Conservation (phyloP, 2,797 vertebrate genomes). For the Anniella stebbinsi region DNA sequence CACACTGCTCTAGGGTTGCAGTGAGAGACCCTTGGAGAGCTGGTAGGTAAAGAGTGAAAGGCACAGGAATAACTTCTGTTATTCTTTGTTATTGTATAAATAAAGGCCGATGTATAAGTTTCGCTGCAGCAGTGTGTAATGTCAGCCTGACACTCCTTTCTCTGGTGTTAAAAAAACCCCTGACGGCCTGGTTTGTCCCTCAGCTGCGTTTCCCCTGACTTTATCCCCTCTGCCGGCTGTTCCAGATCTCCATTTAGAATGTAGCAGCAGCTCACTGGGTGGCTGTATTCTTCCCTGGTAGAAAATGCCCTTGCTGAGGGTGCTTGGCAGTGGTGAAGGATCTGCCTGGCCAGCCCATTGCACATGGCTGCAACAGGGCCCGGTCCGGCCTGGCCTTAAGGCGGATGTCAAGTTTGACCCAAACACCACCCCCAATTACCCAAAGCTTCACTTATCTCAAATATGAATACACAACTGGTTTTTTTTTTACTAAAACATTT, state of each 20-base stretch:
- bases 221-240: not conserved
- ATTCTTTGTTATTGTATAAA: not conserved
- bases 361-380: no score
- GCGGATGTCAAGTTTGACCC: not conserved
- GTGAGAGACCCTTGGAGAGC: not conserved
- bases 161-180: not conserved
- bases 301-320: no score
- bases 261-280: not conserved
- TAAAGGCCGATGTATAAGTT: no score
- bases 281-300: no score
- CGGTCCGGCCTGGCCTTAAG: not conserved
- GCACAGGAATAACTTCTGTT: no score
- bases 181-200: not conserved
- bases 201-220: not conserved
- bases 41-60: not conserved
- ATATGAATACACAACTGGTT: not conserved
- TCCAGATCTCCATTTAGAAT: not conserved
- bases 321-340: not conserved
- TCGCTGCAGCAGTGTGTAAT: not conserved
- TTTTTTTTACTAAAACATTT: not conserved
- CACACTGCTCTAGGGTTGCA: no score
- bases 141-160: no score
- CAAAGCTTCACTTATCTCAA: no score
- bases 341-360: not conserved
- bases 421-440: no score